Evolutionary conservation across 2,113 vertebrate genomes (phyloP).

Genomic region (Semicossyphus pulcher): DNA sequence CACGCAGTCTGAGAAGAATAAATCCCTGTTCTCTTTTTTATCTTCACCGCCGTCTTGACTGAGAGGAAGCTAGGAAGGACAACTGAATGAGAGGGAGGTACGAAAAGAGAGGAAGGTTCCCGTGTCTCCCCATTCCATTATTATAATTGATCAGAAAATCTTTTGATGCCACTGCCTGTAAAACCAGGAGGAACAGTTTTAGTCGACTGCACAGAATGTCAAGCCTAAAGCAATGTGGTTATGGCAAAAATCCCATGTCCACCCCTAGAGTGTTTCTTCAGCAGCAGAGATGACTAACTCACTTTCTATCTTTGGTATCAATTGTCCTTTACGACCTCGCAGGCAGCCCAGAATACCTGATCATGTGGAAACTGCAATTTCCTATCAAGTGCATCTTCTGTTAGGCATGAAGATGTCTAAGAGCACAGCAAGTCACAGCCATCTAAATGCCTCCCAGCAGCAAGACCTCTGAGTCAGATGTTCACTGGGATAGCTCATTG

Average conservation of each 20-base stretch:
- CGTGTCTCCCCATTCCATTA: too few species aligned
- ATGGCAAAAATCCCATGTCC: not conserved
- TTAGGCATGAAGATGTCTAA: not conserved
- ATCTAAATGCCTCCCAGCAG: not conserved
- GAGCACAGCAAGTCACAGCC: not conserved
- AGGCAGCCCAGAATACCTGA: not conserved
- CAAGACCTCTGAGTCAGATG: conserved; percentile 8
- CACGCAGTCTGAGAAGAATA: not conserved
- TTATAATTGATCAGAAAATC: not conserved
- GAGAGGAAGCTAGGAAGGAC: not conserved
- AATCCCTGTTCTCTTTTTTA: not conserved
- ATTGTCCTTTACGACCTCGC: not conserved
- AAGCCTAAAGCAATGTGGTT: not conserved
- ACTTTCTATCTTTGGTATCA: not conserved
- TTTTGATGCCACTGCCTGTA: not conserved
- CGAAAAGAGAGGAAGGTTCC: too few species aligned
- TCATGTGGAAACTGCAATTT: conserved; percentile 31
- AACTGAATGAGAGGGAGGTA: too few species aligned
- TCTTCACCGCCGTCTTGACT: not conserved
- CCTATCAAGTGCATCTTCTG: not conserved
- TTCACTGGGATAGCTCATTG: not conserved
- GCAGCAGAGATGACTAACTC: not conserved
- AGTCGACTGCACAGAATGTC: not conserved
- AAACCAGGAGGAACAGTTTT: not conserved
- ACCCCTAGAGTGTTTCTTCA: not conserved